Evolutionary conservation across 2,888 invertebrate genomes (phyloP).

Genomic region (Drosophila hamatofila): DNA sequence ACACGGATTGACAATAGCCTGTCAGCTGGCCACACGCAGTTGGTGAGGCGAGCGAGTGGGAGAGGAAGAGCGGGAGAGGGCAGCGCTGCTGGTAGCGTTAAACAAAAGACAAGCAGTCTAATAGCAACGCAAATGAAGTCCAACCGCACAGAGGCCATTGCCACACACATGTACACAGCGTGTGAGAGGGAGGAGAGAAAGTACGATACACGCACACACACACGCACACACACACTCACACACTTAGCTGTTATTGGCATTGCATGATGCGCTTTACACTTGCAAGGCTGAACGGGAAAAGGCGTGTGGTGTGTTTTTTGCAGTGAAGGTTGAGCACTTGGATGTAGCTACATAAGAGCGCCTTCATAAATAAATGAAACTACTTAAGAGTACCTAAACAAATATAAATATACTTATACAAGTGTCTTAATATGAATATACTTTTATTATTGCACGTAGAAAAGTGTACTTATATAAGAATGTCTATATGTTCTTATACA

Average conservation of each 20-base stretch:
- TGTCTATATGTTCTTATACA: too few relatives aligned
- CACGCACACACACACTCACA: not conserved
- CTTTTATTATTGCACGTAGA: too few relatives aligned
- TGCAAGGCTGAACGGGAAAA: constrained; percentile 16
- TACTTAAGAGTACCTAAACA: not conserved
- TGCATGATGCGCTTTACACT: constrained; percentile 20
- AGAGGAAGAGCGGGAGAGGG: not conserved
- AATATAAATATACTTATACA: not conserved
- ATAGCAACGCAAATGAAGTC: constrained; percentile 66
- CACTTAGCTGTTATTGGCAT: constrained; percentile 22
- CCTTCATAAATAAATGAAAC: not conserved
- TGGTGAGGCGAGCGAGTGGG: not conserved
- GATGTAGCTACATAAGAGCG: not conserved
- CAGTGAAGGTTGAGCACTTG: not conserved
- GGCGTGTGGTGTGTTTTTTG: not conserved
- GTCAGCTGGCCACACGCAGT: constrained; percentile 35
- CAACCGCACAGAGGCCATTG: constrained; percentile 53
- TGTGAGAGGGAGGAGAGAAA: not conserved
- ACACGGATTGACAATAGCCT: constrained; percentile 68
- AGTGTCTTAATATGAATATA: too few relatives aligned
- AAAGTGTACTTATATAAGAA: too few relatives aligned
- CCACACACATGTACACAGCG: constrained; percentile 32
- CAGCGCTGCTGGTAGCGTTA: constrained; percentile 28
- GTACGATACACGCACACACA: constrained; percentile 1
- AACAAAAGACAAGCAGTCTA: constrained; percentile 78